Conservation (phyloP, 2,113 vertebrate species). For the Otolemur garnettii region DNA sequence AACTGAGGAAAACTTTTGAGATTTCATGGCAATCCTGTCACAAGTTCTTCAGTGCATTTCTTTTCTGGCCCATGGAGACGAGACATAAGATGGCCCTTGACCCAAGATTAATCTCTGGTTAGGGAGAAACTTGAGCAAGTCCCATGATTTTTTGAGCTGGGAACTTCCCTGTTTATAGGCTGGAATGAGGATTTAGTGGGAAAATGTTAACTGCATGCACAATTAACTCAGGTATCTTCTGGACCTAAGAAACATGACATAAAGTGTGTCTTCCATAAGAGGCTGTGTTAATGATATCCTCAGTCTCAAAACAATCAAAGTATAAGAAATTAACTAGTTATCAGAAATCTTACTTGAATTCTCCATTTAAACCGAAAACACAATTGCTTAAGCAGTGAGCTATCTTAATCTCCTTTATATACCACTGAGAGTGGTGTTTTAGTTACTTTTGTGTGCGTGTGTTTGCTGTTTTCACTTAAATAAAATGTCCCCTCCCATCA, state of each 20-base stretch:
- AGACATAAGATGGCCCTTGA: neutral
- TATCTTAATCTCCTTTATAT: neutral
- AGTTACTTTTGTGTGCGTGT: neutral
- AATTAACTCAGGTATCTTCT: neutral
- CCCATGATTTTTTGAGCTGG: conserved; percentile 12
- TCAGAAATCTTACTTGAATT: conserved; percentile 50
- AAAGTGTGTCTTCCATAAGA: neutral
- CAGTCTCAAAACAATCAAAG: conserved; percentile 35
- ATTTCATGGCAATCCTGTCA: neutral
- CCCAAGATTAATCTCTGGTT: neutral
- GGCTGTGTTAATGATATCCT: neutral
- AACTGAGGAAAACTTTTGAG: neutral
- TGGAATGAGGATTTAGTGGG: neutral
- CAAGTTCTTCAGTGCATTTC: neutral
- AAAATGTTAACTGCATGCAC: neutral
- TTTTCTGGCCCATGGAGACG: neutral
- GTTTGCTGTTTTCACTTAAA: conserved; percentile 37
- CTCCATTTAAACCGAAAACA: conserved; percentile 42
- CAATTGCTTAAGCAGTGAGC: neutral
- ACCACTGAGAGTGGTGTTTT: conserved; percentile 4
- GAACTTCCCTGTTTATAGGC: neutral
- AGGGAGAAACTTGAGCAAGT: conserved; percentile 23
- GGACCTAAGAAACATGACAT: neutral
- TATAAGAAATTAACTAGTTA: conserved; percentile 28
- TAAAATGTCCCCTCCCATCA: neutral